Conservation (phyloP, 1,140 invertebrate species). For the Musca vetustissima region DNA sequence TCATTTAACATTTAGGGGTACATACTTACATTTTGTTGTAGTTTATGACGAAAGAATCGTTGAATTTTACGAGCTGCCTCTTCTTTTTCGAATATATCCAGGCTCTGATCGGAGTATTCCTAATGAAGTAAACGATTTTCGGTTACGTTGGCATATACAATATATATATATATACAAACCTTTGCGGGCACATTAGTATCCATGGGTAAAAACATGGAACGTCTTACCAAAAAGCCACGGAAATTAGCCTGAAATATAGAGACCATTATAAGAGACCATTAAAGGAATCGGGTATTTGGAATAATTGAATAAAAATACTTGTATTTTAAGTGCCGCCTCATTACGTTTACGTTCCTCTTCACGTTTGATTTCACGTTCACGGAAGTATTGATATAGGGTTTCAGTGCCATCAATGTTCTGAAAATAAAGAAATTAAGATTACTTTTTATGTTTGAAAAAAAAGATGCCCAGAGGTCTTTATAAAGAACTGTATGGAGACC, state of each 20-base stretch:
- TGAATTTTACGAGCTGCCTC: constrained; percentile 26
- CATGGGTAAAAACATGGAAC: constrained; percentile 26
- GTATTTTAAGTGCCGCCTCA: constrained; percentile 41
- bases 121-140: too few species aligned
- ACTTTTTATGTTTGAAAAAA: too few species aligned
- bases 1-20: too few species aligned
- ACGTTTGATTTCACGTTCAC: constrained; percentile 45
- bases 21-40: background rate
- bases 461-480: too few species aligned
- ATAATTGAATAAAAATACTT: constrained; percentile 25
- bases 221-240: constrained; percentile 39
- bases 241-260: constrained; percentile 32
- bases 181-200: background rate
- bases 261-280: too few species aligned
- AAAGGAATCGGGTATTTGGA: background rate
- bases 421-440: background rate
- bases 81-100: background rate
- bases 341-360: constrained; percentile 29
- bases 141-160: too few species aligned
- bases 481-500: too few species aligned
- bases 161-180: too few species aligned
- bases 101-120: background rate
- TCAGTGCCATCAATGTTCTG: constrained; percentile 42
- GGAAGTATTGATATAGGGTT: constrained; percentile 47
- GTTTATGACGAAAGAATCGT: constrained; percentile 9